Evolutionary conservation across 2,888 invertebrate species (phyloP), one percentile per base, ranked within the genome.

Genomic region (Acanthococcus lagerstroemiae): DNA sequence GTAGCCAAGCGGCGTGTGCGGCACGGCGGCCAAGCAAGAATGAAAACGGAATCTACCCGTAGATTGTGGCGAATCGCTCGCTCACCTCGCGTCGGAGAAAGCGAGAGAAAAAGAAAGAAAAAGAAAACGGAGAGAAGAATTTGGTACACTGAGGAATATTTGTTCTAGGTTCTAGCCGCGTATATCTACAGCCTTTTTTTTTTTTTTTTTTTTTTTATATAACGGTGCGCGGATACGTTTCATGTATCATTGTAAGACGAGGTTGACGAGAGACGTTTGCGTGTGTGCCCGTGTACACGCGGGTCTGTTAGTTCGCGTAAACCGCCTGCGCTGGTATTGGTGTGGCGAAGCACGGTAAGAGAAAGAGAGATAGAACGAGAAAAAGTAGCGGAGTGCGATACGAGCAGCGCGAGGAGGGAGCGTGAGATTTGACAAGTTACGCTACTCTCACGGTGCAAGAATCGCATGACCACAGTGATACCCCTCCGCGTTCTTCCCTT

Each of bases 341-440:
- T 37, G 37, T n/a, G n/a, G n/a, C n/a, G n/a, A n/a, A n/a, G n/a
- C n/a, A n/a, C n/a, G n/a, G n/a, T n/a, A n/a, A n/a, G n/a, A n/a
- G n/a, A n/a, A n/a, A n/a, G n/a, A n/a, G n/a, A 37, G n/a, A 37
- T n/a, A 9, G 37, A 37, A 37, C n/a, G 37, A 37, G 37, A 37
- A 37, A n/a, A 37, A 37, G 37, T 15, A 37, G n/a, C 37, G 37
- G n/a, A 37, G 37, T 37, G 37, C 12, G 37, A 37, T 37, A 37
- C 37, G 37, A 37, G 37, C n/a, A 52, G 24, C 21, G 54, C 30
- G 52, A 61, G 61, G 52, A 50, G 61, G 61, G 61, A 61, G 61
- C 61, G 61, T 61, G 61, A 30, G 61, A 61, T 52, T 61, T 61
- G 61, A 61, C 61, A 52, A 50, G 61, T 61, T 61, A 61, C 52